These are phyloP conservation scores for Heterochromis multidens DNA, from an alignment of 2,113 vertebrate species.

Conservation along the genomic window DNA sequence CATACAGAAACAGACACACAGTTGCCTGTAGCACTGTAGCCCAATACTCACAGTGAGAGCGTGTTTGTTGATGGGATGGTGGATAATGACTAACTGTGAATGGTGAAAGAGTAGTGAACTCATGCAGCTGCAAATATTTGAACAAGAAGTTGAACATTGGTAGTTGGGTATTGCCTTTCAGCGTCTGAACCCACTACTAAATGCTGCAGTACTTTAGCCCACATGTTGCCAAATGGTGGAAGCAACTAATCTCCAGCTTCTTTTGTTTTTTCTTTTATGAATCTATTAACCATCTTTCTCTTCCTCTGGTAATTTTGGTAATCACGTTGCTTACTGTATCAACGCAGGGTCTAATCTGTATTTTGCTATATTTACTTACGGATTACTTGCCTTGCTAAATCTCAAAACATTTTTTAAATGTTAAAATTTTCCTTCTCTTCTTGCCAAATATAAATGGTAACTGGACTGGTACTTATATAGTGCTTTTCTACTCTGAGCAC, in stretches of 20 bases:
- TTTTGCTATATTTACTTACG: neutral
- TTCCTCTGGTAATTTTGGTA: neutral
- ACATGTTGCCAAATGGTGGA: neutral
- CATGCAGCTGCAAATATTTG: neutral
- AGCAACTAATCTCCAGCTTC: neutral
- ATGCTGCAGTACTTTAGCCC: neutral
- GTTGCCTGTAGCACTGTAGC: neutral
- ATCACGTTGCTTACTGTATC: neutral
- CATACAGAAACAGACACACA: conserved; percentile 23
- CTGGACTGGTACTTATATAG: neutral
- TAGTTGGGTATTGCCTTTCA: neutral
- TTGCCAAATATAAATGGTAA: neutral
- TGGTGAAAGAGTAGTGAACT: neutral
- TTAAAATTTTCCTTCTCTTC: neutral
- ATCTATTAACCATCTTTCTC: neutral
- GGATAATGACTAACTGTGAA: conserved; percentile 27
- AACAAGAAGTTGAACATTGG: neutral
- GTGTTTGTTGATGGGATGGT: conserved; percentile 19
- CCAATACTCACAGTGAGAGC: neutral
- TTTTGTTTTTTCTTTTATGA: neutral
- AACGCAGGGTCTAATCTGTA: neutral
- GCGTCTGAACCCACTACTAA: neutral
- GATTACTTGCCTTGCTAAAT: neutral
- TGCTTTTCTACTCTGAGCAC: neutral
- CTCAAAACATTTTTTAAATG: neutral